Base-by-base conservation (phyloP, 1,140 invertebrate species). In the Conopomorpha cramerella region DNA sequence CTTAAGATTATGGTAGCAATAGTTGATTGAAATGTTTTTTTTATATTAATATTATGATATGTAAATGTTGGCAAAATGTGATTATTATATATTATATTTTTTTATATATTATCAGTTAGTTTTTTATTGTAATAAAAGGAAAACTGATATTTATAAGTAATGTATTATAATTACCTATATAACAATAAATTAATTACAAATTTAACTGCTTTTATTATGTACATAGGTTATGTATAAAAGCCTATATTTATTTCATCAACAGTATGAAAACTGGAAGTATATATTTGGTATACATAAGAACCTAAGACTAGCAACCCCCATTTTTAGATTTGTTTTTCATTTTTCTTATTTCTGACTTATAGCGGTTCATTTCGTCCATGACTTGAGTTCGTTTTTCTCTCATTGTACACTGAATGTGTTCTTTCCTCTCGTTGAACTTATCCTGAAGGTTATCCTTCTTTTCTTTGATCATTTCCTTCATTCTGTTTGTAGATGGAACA, bases 381-480 rank as follows among this genome's bases (percentile, higher is more conserved):
- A 81, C 65, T 44, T 82, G 70, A 23, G 51, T 60, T 11, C 50
- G 45, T 45, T 62, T 68, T 39, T 68, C 63, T 41, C 64, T 57
- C 27, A 76, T 52, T 40, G 71, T 64, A n/a, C 34, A 48, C 28
- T 68, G 61, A 41, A 71, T 71, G 36, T 70, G 65, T 39, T 74
- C 66, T 46, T 77, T 81, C 30, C 77, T 71, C 38, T 76, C 78
- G 46, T 66, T 64, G 28, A 80, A 71, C 18, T 57, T 54, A 19
- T 79, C 79, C 46, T 80, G 73, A 15, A 85, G 43, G 34, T 66
- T 73, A 33, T 81, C 79, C 51, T 77, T 80, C 41, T 77, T 78
- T 41, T 83, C 81, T 40, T 80, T 64, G 33, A 83, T 63, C 68
- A 87, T 82, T 55, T 84, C 78, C 53, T 82, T 83, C 0, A 87